phyloP scores from a whole-genome alignment of 2,113 vertebrate genomes.

The Callospermophilus lateralis region DNA sequence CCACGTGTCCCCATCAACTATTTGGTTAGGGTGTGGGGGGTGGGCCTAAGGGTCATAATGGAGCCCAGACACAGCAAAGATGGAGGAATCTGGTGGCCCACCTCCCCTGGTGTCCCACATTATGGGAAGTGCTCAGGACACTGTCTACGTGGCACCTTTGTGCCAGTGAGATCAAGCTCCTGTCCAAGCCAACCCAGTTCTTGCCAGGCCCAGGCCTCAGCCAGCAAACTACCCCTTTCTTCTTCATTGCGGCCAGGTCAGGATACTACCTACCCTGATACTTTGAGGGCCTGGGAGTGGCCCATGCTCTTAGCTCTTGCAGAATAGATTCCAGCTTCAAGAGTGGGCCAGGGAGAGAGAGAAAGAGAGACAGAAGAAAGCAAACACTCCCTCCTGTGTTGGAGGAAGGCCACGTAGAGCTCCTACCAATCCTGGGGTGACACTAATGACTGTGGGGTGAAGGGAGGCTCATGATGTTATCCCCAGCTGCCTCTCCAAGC shows the following conservation, averaged over 20 bases:
- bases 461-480: background rate
- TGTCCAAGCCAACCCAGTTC: background rate
- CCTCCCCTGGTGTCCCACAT: background rate
- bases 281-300: background rate
- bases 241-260: background rate
- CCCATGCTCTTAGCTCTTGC: background rate
- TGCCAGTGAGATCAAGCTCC: background rate
- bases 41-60: background rate
- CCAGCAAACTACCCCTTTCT: background rate
- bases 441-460: background rate
- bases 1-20: background rate
- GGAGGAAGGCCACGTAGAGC: background rate
- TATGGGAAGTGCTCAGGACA: background rate
- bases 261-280: background rate
- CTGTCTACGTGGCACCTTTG: background rate
- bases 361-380: no score
- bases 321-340: background rate
- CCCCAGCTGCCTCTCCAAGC: background rate
- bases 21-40: background rate
- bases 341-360: no score
- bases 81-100: background rate
- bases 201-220: background rate
- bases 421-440: background rate
- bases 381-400: background rate
- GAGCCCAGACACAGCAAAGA: background rate